Percentiles rank a stretch among this genome's conserved stretches.
Evolutionary conservation across 2,113 vertebrate genomes (phyloP).

Genomic region (Nothobranchius furzeri): DNA sequence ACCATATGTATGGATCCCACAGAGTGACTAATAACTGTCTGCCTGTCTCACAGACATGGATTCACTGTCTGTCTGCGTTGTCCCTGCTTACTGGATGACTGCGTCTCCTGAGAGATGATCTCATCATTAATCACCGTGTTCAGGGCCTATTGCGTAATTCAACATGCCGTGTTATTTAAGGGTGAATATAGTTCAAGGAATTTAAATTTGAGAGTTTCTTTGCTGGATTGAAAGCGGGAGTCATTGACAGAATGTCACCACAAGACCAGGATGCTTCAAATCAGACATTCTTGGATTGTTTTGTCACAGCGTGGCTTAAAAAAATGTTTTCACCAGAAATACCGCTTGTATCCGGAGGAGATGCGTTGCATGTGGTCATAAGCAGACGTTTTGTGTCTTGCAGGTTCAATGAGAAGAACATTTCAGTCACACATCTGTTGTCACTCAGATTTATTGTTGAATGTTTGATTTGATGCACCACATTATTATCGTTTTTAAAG

Average conservation of each 20-base stretch:
- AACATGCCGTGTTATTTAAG: slow-evolving; percentile 31
- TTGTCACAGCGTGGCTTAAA: slow-evolving; percentile 59
- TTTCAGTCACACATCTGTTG: background rate
- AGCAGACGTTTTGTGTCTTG: background rate
- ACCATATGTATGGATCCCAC: slow-evolving; percentile 17
- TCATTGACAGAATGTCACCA: slow-evolving; percentile 60
- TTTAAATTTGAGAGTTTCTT: slow-evolving; percentile 29
- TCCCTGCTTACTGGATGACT: slow-evolving; percentile 16
- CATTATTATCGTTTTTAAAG: too few species aligned
- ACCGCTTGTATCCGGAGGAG: slow-evolving; percentile 35
- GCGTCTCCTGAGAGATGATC: slow-evolving; percentile 22
- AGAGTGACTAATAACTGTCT: slow-evolving; percentile 32
- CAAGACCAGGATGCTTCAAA: slow-evolving; percentile 70
- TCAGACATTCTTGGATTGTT: slow-evolving; percentile 64
- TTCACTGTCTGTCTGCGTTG: slow-evolving; percentile 25
- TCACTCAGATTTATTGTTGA: too few species aligned
- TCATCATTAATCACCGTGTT: slow-evolving; percentile 49
- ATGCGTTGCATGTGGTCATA: slow-evolving; percentile 23
- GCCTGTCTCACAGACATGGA: slow-evolving; percentile 17
- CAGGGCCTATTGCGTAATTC: slow-evolving; percentile 36
- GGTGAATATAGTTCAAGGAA: slow-evolving; percentile 26
- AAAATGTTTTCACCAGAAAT: slow-evolving; percentile 59
- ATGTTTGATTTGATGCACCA: too few species aligned
- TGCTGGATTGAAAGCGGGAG: slow-evolving; percentile 51
- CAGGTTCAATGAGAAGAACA: background rate